Evolutionary conservation across 2,888 invertebrate genomes (phyloP).

Genomic region (Malachius bipustulatus): DNA sequence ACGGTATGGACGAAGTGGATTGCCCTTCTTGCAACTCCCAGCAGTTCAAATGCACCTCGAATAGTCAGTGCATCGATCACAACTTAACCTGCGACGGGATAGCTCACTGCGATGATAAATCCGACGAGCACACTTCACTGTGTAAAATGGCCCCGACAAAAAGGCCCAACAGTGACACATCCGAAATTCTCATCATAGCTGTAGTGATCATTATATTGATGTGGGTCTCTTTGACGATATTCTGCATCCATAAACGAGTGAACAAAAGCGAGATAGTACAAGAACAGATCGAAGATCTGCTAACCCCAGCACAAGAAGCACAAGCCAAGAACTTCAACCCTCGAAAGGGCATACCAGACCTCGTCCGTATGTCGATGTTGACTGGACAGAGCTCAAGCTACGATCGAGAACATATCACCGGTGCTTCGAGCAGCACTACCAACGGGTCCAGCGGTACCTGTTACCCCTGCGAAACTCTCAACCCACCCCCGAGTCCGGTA

Average conservation of each 20-base stretch:
- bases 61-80: constrained; percentile 33
- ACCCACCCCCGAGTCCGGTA: constrained; percentile 86
- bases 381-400: constrained; percentile 53
- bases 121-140: constrained; percentile 53
- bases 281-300: constrained; percentile 54
- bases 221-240: constrained; percentile 18
- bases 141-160: constrained; percentile 39
- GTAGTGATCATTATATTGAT: constrained; percentile 41
- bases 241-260: not conserved
- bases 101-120: constrained; percentile 53
- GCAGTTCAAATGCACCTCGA: constrained; percentile 54
- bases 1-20: constrained; percentile 69
- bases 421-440: constrained; percentile 56
- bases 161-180: constrained; percentile 16
- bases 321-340: constrained; percentile 32
- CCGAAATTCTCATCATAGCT: constrained; percentile 44
- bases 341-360: constrained; percentile 37
- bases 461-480: constrained; percentile 76
- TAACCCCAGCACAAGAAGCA: constrained; percentile 42
- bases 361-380: constrained; percentile 52
- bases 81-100: constrained; percentile 45
- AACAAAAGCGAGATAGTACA: constrained; percentile 31
- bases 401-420: constrained; percentile 52
- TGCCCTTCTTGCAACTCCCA: constrained; percentile 57
- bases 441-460: constrained; percentile 43